phyloP scores from a whole-genome alignment of 2,113 vertebrate species.

The Okapia johnstoni region DNA sequence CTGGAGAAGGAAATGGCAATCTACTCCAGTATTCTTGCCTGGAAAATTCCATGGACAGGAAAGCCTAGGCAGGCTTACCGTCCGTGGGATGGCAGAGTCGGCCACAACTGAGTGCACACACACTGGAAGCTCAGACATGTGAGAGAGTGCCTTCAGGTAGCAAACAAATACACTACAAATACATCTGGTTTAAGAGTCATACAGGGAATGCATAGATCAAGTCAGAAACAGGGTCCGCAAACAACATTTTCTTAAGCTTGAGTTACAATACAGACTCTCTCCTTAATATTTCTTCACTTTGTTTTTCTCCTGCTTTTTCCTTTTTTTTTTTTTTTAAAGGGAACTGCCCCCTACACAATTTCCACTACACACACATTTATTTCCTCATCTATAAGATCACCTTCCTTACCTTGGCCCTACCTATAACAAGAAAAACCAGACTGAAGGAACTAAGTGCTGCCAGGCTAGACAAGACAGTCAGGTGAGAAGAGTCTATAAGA shows the following conservation, averaged over 20 bases:
- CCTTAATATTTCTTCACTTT: background rate
- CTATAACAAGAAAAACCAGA: slow-evolving; percentile 28
- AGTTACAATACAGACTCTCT: background rate
- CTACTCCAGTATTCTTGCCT: background rate
- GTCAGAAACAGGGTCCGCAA: background rate
- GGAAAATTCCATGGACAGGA: background rate
- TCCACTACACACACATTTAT: background rate
- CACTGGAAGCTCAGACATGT: accelerated
- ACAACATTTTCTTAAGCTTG: background rate
- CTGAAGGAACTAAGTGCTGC: background rate
- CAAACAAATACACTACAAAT: background rate
- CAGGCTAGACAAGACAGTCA: slow-evolving; percentile 41
- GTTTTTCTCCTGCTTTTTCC: background rate
- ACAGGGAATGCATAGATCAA: background rate
- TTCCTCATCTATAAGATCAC: background rate
- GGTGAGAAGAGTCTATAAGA: slow-evolving; percentile 45
- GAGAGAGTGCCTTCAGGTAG: background rate
- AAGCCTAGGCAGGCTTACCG: background rate
- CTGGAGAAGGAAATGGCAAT: background rate
- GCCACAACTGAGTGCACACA: background rate
- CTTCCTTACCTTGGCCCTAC: background rate
- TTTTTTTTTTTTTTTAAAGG: background rate
- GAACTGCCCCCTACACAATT: background rate
- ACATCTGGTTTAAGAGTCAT: background rate
- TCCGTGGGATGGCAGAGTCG: background rate